Conservation (phyloP, 2,797 vertebrate species). For the Emys orbicularis region DNA sequence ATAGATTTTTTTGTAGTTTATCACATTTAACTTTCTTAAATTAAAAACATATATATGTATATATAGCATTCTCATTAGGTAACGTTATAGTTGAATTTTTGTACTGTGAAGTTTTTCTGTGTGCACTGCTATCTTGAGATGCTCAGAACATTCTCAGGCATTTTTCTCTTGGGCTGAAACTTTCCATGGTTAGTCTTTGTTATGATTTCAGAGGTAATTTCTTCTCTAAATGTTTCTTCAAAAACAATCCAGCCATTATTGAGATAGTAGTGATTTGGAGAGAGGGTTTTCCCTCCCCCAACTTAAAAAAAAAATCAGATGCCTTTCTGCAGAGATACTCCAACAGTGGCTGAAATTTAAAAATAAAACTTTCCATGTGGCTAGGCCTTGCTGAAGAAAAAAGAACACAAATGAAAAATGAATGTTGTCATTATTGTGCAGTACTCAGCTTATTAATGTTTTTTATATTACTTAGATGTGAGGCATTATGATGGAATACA, state of each 20-base stretch:
- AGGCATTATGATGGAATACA: background rate
- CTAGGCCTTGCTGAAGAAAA: background rate
- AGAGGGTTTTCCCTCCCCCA: background rate
- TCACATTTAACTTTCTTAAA: background rate
- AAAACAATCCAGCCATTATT: background rate
- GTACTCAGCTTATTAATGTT: background rate
- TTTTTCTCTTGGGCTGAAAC: background rate
- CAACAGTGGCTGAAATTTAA: background rate
- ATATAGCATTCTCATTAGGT: constrained; percentile 2
- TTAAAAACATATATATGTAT: background rate
- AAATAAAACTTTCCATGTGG: background rate
- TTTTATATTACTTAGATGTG: background rate
- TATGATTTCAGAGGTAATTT: background rate
- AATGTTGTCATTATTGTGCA: background rate
- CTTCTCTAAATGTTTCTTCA: background rate
- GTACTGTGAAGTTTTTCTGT: background rate
- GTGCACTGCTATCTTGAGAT: background rate
- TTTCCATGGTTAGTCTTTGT: constrained; percentile 10
- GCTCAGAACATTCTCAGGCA: background rate
- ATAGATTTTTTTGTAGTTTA: background rate
- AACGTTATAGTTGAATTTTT: background rate
- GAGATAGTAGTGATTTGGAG: background rate
- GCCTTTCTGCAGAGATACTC: background rate
- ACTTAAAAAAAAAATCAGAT: background rate
- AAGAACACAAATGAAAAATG: background rate